phyloP scores from a whole-genome alignment of 2,888 invertebrate genomes.

The Lithosia quadra region DNA sequence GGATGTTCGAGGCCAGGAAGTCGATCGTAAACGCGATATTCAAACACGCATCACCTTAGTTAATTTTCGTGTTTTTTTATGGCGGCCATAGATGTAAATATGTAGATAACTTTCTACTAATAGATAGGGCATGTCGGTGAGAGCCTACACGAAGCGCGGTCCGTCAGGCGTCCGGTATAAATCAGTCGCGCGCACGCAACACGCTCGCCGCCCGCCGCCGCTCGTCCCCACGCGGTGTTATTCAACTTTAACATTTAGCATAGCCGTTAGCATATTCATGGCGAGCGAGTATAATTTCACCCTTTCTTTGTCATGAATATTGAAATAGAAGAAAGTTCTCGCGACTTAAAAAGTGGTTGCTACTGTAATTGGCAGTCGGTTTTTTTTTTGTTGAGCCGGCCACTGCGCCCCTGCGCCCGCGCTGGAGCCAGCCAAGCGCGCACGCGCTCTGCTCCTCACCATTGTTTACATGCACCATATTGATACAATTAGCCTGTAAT shows the following conservation, averaged over 20 bases:
- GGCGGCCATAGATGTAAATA: slow-evolving; percentile 39
- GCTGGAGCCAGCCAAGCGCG: slow-evolving; percentile 32
- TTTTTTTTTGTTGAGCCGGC: slow-evolving; percentile 62
- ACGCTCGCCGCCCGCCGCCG: slow-evolving; percentile 25
- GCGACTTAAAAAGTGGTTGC: slow-evolving; percentile 78
- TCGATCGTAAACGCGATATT: slow-evolving; percentile 27
- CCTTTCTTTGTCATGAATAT: slow-evolving; percentile 85
- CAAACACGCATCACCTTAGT: slow-evolving; percentile 42
- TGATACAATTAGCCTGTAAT: slow-evolving; percentile 5
- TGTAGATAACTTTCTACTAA: slow-evolving; percentile 54
- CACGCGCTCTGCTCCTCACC: slow-evolving; percentile 6
- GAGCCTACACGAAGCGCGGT: slow-evolving; percentile 33
- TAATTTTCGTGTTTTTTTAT: slow-evolving; percentile 47
- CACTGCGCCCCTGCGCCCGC: slow-evolving; percentile 16
- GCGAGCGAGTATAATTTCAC: slow-evolving; percentile 77
- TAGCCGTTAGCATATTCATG: slow-evolving; percentile 80
- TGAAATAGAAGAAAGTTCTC: slow-evolving; percentile 85
- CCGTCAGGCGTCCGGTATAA: slow-evolving; percentile 39
- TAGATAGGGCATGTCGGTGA: slow-evolving; percentile 49
- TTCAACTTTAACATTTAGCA: slow-evolving; percentile 85
- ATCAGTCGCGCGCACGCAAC: slow-evolving; percentile 47
- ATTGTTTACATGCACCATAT: slow-evolving; percentile 20
- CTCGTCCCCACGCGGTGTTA: slow-evolving; percentile 64
- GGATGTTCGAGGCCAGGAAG: slow-evolving; percentile 16
- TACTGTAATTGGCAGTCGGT: slow-evolving; percentile 76